Evolutionary conservation across 2,797 vertebrate genomes (phyloP), one percentile per base, ranked within the genome.

Genomic region (Tauraco hartlaubi): DNA sequence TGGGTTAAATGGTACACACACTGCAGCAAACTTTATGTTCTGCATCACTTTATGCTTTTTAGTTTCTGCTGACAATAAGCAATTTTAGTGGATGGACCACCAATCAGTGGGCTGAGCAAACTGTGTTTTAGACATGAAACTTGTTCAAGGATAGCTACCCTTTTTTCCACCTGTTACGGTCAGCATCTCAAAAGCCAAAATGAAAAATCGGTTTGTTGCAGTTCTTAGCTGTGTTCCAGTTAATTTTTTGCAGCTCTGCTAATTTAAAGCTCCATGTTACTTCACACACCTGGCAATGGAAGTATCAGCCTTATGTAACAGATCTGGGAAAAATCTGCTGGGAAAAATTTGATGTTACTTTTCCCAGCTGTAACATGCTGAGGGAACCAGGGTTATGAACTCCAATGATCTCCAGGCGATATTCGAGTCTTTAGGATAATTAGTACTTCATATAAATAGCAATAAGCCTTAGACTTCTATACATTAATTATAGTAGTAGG

Each of bases 151-250:
- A 37, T 4, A 86, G n/a, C 29, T 69, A 63, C 18, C 7, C 9
- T 29, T 90, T 83, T 61, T 93, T 84, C 71, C 61, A 93, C 49
- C 73, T 91, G 51, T 75, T 93, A 31, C 4, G 43, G 51, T 37
- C 12, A 1, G 23, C 22, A 7, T 11, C 69, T 71, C 85, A 81
- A 67, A 93, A 71, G 20, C 22, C 55, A 69, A 84, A 88, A 56
- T 43, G 58, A 95, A 88, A 95, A 96, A 92, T 91, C 87, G 76
- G 59, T 94, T 96, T 83, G 51, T 66, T 88, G n/a, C 46, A 55
- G 44, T 71, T 84, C 54, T 81, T 75, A 86, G 23, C 21, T 48
- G 33, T 39, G 48, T 81, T 96, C 51, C 55, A 85, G 49, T 48
- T 85, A 76, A 61, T 84, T 88, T 90, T 91, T 66, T 88, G 66